A percentile compares a stretch with the other conserved stretches of the same genome.
Conservation (phyloP, 2,797 vertebrate genomes). For the Oreortyx pictus region DNA sequence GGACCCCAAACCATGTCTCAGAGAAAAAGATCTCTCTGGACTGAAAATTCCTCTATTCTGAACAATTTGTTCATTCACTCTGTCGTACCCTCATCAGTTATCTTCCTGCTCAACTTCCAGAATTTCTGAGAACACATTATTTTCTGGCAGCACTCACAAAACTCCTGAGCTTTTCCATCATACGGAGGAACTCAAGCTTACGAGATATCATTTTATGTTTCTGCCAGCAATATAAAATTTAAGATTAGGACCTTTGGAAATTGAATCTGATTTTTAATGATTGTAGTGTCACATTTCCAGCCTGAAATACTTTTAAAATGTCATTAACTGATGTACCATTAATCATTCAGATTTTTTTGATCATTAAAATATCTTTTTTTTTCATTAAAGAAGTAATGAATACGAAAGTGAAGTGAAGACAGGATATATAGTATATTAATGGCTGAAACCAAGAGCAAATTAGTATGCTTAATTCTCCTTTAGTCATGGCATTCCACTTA, state of each 20-base stretch:
- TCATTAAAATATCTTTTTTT: constrained; percentile 79
- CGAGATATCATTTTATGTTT: constrained; percentile 78
- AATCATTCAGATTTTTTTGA: constrained; percentile 80
- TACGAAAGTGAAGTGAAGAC: constrained; percentile 71
- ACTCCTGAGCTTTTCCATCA: constrained; percentile 70
- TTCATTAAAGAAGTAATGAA: constrained; percentile 79
- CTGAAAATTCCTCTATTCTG: constrained; percentile 66
- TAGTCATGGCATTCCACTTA: constrained; percentile 38
- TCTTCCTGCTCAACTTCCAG: constrained; percentile 68
- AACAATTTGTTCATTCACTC: constrained; percentile 76
- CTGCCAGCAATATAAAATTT: constrained; percentile 76
- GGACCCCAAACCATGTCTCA: constrained; percentile 75
- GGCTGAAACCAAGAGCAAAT: constrained; percentile 54
- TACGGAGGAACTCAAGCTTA: constrained; percentile 61
- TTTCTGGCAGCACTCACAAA: constrained; percentile 70
- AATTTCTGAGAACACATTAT: constrained; percentile 77
- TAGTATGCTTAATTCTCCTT: constrained; percentile 73
- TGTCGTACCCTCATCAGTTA: constrained; percentile 75
- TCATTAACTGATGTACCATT: constrained; percentile 77
- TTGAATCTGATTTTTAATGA: constrained; percentile 83
- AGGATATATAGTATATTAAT: constrained; percentile 70
- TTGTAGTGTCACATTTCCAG: constrained; percentile 78
- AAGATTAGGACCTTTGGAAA: constrained; percentile 82
- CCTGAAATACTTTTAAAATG: constrained; percentile 80
- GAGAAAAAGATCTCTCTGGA: constrained; percentile 64